Evolutionary conservation across 1,140 invertebrate genomes (phyloP), one percentile per base, ranked within the genome.

Genomic region (Sycophaga agraensis): DNA sequence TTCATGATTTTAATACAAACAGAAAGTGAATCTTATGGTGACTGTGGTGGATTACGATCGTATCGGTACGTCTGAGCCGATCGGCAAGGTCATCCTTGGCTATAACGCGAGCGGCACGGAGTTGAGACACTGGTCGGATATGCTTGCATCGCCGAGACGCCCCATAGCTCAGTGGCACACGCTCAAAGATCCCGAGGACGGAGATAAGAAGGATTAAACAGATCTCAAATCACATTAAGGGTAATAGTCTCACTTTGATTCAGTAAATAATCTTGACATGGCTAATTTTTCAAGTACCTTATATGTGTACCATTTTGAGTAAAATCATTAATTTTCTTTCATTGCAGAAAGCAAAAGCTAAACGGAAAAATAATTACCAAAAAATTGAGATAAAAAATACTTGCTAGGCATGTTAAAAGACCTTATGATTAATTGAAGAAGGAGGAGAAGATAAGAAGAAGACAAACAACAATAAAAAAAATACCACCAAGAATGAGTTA

Each of bases 81-180:
- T 99, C 77, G 98, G 98, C 65, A 94, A 97, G 82, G 93, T 94
- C 63, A 86, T 98, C 58, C 86, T 99, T 66, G 97, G 98, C 45
- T 99, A 97, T 83, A 98, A 96, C 82, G 95, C 96, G 69, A 93
- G 89, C 64, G 97, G 97, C 58, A 98, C 96, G 19, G 97, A 99
- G 81, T 84, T 99, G 48, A 90, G 97, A 70, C 98, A 99, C 82
- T 99, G 98, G 98, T 98, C 96, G 56, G 98, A 99, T 81, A 97
- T 98, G 95, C 82, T 99, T 81, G 97, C 97, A 72, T 97, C 95
- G 61, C 97, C 97, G 3, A 87, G 97, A 73, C 88, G 97, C 78
- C 97, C 97, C 28, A 99, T 99, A 72, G 97, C 97, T 66, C 97
- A 99, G 82, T 99, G 97, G 97, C 97, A 99, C 78, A 99, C 96